Conservation (phyloP, 1,140 invertebrate genomes). For the Drosophila bocki region DNA sequence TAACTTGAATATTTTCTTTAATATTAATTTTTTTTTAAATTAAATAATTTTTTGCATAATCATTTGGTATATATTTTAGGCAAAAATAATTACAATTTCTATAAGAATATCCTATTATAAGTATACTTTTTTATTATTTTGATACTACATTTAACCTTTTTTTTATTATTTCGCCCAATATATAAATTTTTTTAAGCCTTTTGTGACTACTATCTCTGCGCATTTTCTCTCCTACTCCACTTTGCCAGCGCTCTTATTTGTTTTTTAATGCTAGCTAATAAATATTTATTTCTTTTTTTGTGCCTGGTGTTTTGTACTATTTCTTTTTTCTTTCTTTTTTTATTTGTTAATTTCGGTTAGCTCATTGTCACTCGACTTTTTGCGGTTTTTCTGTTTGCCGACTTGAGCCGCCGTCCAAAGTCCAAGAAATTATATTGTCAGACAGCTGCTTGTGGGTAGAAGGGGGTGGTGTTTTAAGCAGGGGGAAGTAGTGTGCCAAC, state of each 20-base stretch:
- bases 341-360: conserved; percentile 38
- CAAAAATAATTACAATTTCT: not conserved
- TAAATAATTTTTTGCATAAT: not conserved
- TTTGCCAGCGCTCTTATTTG: conserved; percentile 30
- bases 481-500: conserved; percentile 8
- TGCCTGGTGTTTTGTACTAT: conserved; percentile 16
- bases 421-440: conserved; percentile 80
- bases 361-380: conserved; percentile 62
- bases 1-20: not conserved
- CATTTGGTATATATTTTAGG: not conserved
- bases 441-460: conserved; percentile 34
- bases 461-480: conserved; percentile 19
- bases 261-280: conserved; percentile 23
- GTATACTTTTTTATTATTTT: not conserved
- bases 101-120: not conserved
- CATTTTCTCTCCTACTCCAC: conserved; percentile 26
- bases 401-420: conserved; percentile 80
- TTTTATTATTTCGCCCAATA: no score
- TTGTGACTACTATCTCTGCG: not conserved
- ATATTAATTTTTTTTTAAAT: not conserved
- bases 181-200: not conserved
- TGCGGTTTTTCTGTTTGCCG: conserved; percentile 52
- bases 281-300: conserved; percentile 37
- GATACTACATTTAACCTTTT: not conserved
- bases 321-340: conserved; percentile 10